These are phyloP conservation scores for Psilopsiagon aurifrons DNA, from an alignment of 2,113 vertebrate genomes.

Conservation along the genomic window DNA sequence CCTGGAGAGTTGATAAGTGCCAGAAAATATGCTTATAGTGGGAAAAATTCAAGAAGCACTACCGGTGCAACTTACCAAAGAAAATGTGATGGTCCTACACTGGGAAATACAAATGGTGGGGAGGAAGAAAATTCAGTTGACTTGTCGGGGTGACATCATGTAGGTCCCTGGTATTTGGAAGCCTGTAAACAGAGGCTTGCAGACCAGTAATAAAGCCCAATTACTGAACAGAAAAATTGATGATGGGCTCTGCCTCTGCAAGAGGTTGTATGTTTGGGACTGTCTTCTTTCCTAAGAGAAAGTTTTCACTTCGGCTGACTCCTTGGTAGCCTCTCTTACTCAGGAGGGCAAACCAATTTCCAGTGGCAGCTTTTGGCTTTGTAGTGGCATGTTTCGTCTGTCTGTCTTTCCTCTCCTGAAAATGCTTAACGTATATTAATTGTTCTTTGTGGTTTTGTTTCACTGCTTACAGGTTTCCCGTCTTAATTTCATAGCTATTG, in stretches of 20 bases:
- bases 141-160: fast-evolving
- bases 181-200: not conserved
- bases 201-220: not conserved
- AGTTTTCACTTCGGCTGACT: not conserved
- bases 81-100: not conserved
- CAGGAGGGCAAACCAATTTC: not conserved
- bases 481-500: not conserved
- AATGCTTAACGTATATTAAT: not conserved
- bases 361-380: not conserved
- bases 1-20: not conserved
- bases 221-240: not conserved
- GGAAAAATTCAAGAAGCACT: not conserved
- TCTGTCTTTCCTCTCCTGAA: not conserved
- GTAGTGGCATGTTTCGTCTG: not conserved
- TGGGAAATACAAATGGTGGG: not conserved
- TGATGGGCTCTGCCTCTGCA: not conserved
- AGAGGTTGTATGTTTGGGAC: not conserved
- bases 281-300: not conserved
- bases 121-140: not conserved
- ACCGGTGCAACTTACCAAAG: not conserved
- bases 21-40: not conserved
- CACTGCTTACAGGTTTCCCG: not conserved
- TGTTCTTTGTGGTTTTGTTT: not conserved
- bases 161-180: fast-evolving
- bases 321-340: not conserved